phyloP scores from a whole-genome alignment of 2,797 vertebrate genomes.

The Taenioides sp. region DNA sequence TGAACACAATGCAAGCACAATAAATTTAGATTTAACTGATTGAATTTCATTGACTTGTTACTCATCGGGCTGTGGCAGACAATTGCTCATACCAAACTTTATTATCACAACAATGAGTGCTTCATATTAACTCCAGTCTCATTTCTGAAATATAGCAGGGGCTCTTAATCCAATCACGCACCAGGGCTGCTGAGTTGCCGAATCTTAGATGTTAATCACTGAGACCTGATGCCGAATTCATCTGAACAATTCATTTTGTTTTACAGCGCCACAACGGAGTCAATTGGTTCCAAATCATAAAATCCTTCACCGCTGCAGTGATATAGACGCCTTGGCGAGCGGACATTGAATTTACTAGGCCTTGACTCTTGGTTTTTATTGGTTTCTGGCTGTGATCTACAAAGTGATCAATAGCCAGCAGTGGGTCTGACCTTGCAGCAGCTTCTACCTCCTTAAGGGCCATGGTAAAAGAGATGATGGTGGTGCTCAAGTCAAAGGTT shows the following conservation, averaged over 20 bases:
- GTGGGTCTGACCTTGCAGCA: slow-evolving; percentile 67
- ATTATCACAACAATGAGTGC: slow-evolving; percentile 29
- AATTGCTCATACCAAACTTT: slow-evolving; percentile 29
- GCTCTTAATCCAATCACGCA: slow-evolving; percentile 44
- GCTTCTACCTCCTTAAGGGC: slow-evolving; percentile 30
- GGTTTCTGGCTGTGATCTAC: slow-evolving; percentile 56
- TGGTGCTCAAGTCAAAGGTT: slow-evolving; percentile 37
- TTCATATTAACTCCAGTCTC: slow-evolving; percentile 19
- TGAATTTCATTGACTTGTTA: slow-evolving; percentile 17
- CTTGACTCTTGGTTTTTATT: slow-evolving; percentile 67
- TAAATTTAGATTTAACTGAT: slow-evolving; percentile 4
- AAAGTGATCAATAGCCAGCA: slow-evolving; percentile 61
- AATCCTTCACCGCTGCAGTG: slow-evolving; percentile 51
- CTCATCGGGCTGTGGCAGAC: slow-evolving; percentile 18
- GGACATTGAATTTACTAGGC: slow-evolving; percentile 67
- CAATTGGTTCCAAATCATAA: slow-evolving; percentile 78
- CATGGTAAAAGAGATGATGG: slow-evolving; percentile 21
- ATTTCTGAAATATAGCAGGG: slow-evolving; percentile 36
- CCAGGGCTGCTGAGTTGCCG: slow-evolving; percentile 30
- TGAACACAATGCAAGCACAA: not conserved
- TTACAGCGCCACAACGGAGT: slow-evolving; percentile 58
- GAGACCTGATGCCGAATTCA: slow-evolving; percentile 45
- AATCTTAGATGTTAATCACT: slow-evolving; percentile 48
- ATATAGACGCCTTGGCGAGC: slow-evolving; percentile 59
- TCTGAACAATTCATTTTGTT: slow-evolving; percentile 61